Conservation (phyloP, 2,113 vertebrate genomes). For the Eretmochelys imbricata region DNA sequence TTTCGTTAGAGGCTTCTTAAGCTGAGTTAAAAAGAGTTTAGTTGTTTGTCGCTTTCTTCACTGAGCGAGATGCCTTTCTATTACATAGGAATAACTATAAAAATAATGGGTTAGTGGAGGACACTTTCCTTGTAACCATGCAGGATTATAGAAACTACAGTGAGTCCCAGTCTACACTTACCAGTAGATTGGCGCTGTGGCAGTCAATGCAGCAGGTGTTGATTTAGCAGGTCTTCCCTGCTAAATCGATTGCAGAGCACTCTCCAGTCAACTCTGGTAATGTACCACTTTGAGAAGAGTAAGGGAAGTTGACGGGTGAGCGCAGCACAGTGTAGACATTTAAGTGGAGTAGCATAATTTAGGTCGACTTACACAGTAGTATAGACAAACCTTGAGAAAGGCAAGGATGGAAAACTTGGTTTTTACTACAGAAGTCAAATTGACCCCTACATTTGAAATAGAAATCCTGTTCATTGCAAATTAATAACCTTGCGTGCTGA, state of each 20-base stretch:
- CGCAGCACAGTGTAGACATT: too few relatives aligned
- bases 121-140: not conserved
- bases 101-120: not conserved
- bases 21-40: not conserved
- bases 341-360: too few relatives aligned
- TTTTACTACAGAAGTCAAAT: not conserved
- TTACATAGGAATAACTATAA: not conserved
- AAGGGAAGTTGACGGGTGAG: too few relatives aligned
- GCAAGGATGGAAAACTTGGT: not conserved
- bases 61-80: not conserved
- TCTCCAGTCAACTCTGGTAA: too few relatives aligned
- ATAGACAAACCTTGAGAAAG: not conserved
- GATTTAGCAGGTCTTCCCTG: too few relatives aligned
- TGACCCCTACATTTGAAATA: not conserved
- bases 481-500: not conserved
- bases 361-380: too few relatives aligned
- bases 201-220: too few relatives aligned
- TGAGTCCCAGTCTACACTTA: not conserved
- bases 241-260: too few relatives aligned
- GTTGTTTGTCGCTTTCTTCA: not conserved
- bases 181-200: too few relatives aligned
- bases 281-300: too few relatives aligned
- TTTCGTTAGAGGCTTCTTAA: constrained; percentile 9
- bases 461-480: not conserved
- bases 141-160: not conserved